phyloP scores from a whole-genome alignment of 2,797 vertebrate genomes.

The Anguilla obscura region DNA sequence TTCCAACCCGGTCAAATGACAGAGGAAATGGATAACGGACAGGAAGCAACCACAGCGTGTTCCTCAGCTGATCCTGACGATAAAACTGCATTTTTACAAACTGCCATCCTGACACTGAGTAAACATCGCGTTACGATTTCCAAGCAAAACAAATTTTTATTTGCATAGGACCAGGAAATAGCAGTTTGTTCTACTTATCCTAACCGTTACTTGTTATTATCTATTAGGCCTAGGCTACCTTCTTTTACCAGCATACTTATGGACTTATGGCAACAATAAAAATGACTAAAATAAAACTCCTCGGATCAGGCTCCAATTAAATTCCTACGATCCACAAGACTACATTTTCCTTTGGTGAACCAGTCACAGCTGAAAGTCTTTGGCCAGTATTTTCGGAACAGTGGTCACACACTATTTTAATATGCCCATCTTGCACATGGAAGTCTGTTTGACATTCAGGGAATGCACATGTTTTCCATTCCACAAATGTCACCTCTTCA shows the following conservation, averaged over 20 bases:
- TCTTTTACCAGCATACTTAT: neutral
- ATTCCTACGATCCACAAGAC: conserved; percentile 21
- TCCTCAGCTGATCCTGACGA: conserved; percentile 43
- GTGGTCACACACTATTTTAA: conserved; percentile 54
- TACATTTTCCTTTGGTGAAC: conserved; percentile 31
- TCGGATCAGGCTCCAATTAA: neutral
- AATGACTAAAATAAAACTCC: conserved; percentile 19
- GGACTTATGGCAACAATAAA: neutral
- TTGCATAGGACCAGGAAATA: conserved; percentile 30
- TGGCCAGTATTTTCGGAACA: conserved; percentile 39
- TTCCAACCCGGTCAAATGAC: conserved; percentile 56
- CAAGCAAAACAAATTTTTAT: conserved; percentile 52
- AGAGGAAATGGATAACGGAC: conserved; percentile 63
- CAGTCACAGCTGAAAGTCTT: conserved; percentile 36
- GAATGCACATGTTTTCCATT: conserved; percentile 62
- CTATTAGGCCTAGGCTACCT: neutral
- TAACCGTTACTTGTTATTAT: neutral
- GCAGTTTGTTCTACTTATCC: conserved; percentile 23
- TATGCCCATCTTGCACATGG: conserved; percentile 55
- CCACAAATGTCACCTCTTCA: conserved; percentile 54
- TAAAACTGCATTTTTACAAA: conserved; percentile 46
- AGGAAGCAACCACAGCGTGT: conserved; percentile 57
- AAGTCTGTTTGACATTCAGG: conserved; percentile 67
- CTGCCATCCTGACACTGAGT: conserved; percentile 51
- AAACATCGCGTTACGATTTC: conserved; percentile 52